These are phyloP conservation scores for Drosophila falleni DNA, from an alignment of 2,888 invertebrate species.

Conservation along the genomic window DNA sequence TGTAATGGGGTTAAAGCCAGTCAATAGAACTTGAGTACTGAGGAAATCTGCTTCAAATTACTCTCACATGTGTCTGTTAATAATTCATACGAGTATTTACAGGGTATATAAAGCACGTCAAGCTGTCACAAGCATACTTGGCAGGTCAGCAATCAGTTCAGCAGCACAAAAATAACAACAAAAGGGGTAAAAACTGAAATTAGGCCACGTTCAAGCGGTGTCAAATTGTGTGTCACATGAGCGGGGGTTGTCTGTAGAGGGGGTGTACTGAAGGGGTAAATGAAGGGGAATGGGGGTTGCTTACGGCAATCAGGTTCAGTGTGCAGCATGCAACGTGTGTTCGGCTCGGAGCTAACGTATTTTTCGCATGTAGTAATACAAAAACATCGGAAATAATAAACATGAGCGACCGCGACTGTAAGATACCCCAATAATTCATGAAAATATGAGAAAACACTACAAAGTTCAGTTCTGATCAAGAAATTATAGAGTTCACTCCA, in stretches of 20 bases:
- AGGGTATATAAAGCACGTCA: constrained; percentile 24
- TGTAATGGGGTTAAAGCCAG: neutral
- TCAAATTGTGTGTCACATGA: constrained; percentile 49
- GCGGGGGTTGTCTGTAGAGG: neutral
- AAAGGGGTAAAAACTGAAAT: constrained; percentile 44
- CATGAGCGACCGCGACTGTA: neutral
- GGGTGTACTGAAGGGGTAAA: neutral
- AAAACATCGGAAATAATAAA: neutral
- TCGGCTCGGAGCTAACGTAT: constrained; percentile 38
- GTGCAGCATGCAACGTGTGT: constrained; percentile 37
- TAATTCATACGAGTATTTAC: neutral
- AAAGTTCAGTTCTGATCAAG: no score
- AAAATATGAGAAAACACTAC: no score
- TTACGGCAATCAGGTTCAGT: constrained; percentile 51
- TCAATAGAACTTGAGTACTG: neutral
- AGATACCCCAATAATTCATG: neutral
- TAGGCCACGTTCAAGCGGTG: constrained; percentile 62
- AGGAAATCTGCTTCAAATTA: neutral
- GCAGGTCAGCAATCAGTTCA: constrained; percentile 30
- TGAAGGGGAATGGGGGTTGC: neutral
- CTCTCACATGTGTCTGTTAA: neutral
- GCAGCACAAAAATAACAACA: constrained; percentile 28
- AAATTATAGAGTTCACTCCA: no score
- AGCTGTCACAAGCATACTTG: constrained; percentile 42
- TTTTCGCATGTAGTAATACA: constrained; percentile 39